Evolutionary conservation across 2,797 vertebrate genomes (phyloP).

Genomic region (Syndactyla subalaris): DNA sequence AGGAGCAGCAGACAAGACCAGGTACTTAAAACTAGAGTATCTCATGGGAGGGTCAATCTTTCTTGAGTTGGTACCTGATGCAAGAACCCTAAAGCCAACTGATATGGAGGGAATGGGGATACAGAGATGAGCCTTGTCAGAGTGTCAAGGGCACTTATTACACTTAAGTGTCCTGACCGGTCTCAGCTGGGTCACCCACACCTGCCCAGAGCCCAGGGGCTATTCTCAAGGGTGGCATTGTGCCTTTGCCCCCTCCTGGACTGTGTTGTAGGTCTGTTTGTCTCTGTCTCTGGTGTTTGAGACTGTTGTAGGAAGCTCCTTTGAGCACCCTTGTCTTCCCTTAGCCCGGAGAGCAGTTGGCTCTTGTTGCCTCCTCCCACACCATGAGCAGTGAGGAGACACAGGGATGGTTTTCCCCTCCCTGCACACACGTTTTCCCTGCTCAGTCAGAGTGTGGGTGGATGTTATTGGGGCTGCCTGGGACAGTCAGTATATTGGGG

Average conservation of each 20-base stretch:
- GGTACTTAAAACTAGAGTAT: neutral
- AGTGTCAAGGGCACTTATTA: neutral
- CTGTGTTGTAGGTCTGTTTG: neutral
- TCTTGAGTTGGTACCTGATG: neutral
- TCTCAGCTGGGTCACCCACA: neutral
- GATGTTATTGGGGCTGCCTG: neutral
- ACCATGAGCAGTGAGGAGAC: rapidly evolving
- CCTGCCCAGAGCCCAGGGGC: neutral
- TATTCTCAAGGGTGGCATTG: neutral
- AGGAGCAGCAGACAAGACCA: neutral
- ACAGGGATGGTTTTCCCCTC: neutral
- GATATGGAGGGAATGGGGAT: neutral
- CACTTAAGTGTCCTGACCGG: neutral
- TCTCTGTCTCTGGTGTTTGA: neutral
- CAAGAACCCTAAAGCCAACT: neutral
- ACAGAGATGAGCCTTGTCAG: neutral
- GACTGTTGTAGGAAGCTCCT: neutral
- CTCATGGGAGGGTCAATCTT: neutral
- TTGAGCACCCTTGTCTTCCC: neutral
- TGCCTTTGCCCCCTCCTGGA: rapidly evolving
- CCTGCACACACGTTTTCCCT: rapidly evolving
- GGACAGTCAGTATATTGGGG: rapidly evolving
- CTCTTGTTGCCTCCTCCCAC: neutral
- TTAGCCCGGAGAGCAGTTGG: neutral
- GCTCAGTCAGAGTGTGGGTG: rapidly evolving